These are phyloP conservation scores for Eristalis pertinax DNA, from an alignment of 2,888 invertebrate species.

Conservation along the genomic window DNA sequence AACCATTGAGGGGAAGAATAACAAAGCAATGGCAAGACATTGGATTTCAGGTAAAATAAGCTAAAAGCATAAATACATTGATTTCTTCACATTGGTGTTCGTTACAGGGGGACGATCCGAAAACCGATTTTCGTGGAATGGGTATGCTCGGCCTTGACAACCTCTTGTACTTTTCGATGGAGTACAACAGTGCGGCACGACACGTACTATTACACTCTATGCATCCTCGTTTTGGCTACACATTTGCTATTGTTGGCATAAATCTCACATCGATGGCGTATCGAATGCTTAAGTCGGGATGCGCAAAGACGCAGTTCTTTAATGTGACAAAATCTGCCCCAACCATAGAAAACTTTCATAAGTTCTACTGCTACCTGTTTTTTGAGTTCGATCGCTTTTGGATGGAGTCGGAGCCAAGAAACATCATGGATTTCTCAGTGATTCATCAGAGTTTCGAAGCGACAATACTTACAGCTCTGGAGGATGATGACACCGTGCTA, in stretches of 20 bases:
- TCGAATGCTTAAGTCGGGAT: slow-evolving; percentile 89
- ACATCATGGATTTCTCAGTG: slow-evolving; percentile 97
- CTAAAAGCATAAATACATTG: neutral
- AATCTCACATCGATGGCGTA: slow-evolving; percentile 96
- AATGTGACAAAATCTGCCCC: slow-evolving; percentile 88
- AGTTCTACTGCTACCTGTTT: slow-evolving; percentile 95
- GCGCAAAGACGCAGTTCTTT: slow-evolving; percentile 95
- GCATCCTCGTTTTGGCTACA: slow-evolving; percentile 94
- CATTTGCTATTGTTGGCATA: slow-evolving; percentile 95
- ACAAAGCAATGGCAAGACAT: slow-evolving; percentile 97
- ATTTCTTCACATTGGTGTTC: neutral
- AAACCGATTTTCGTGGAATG: slow-evolving; percentile 99
- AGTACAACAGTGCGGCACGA: slow-evolving; percentile 89
- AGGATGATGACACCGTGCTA: slow-evolving; percentile 87
- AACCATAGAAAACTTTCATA: slow-evolving; percentile 90
- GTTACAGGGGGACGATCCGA: slow-evolving; percentile 94
- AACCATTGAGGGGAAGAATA: slow-evolving; percentile 87
- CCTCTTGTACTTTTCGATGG: slow-evolving; percentile 91
- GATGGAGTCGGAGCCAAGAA: slow-evolving; percentile 94
- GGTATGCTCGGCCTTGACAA: slow-evolving; percentile 96
- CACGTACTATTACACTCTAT: slow-evolving; percentile 93
- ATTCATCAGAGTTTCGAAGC: slow-evolving; percentile 93
- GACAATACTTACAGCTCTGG: slow-evolving; percentile 86
- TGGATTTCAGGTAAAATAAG: slow-evolving; percentile 89
- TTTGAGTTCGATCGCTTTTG: slow-evolving; percentile 97